These are phyloP conservation scores for Cottoperca gobio DNA, from an alignment of 2,797 vertebrate genomes.

Conservation along the genomic window DNA sequence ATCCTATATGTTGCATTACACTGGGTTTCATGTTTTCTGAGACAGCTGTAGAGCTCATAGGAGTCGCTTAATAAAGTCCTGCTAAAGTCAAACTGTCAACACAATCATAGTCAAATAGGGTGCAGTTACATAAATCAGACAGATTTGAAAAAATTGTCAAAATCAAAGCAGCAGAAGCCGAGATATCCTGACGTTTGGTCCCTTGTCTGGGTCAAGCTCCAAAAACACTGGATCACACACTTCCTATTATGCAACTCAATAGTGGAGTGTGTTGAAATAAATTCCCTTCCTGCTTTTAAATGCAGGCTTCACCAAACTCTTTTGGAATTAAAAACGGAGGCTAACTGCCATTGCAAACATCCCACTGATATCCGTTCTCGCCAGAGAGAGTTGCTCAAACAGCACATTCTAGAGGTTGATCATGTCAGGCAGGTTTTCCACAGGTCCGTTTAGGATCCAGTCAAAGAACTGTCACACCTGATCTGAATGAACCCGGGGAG, in stretches of 20 bases:
- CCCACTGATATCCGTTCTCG: neutral
- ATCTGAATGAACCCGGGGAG: neutral
- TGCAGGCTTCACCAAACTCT: too few relatives aligned
- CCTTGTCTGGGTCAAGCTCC: too few relatives aligned
- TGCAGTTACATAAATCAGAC: too few relatives aligned
- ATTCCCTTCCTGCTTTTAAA: too few relatives aligned
- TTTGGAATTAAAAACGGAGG: too few relatives aligned
- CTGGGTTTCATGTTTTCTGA: neutral
- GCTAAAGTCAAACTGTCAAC: neutral
- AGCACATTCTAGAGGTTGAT: neutral
- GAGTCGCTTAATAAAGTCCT: neutral
- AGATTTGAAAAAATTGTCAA: too few relatives aligned
- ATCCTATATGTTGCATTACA: conserved; percentile 3
- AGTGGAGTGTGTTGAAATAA: too few relatives aligned
- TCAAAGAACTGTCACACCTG: neutral
- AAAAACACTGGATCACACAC: too few relatives aligned
- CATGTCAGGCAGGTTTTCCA: neutral
- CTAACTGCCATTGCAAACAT: too few relatives aligned
- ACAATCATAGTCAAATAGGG: neutral
- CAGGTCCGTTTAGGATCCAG: neutral
- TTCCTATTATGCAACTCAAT: too few relatives aligned
- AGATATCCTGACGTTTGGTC: too few relatives aligned
- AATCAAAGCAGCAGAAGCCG: too few relatives aligned
- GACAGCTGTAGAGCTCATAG: neutral
- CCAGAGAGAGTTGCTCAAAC: neutral